These are phyloP conservation scores for Idaea biselata DNA, from an alignment of 2,888 invertebrate species.

Conservation along the genomic window DNA sequence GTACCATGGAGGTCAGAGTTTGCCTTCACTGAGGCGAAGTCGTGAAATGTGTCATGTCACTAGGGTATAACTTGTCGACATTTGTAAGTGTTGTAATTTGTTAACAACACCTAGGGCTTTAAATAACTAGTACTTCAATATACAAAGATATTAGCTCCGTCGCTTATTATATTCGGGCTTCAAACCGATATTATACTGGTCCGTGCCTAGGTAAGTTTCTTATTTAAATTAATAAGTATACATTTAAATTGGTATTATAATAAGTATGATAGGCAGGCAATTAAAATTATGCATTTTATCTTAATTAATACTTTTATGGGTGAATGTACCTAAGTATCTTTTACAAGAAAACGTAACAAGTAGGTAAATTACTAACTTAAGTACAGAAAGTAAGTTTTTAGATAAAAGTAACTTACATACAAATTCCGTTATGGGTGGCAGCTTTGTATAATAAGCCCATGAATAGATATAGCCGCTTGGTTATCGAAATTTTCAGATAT, in stretches of 20 bases:
- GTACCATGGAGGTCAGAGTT: too few relatives aligned
- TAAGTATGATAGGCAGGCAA: not conserved
- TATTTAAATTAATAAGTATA: not conserved
- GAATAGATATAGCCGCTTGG: conserved; percentile 3
- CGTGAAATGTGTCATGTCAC: conserved; percentile 34
- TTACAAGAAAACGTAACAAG: not conserved
- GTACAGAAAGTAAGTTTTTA: not conserved
- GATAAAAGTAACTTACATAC: not conserved
- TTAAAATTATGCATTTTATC: not conserved
- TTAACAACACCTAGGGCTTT: conserved; percentile 42
- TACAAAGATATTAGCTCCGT: not conserved
- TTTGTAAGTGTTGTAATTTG: conserved; percentile 45
- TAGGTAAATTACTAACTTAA: not conserved
- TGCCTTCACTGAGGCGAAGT: conserved; percentile 35
- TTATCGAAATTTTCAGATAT: conserved; percentile 4
- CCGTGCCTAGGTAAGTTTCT: not conserved
- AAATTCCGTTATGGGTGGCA: not conserved
- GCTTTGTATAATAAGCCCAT: not conserved
- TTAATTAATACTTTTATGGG: not conserved
- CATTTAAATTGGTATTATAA: not conserved
- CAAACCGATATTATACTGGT: not conserved
- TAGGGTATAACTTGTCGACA: conserved; percentile 37
- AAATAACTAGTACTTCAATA: not conserved
- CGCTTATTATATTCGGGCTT: not conserved
- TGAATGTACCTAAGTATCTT: not conserved